Evolutionary conservation across 1,140 invertebrate species (phyloP).

Genomic region (Calliopsis andreniformis): DNA sequence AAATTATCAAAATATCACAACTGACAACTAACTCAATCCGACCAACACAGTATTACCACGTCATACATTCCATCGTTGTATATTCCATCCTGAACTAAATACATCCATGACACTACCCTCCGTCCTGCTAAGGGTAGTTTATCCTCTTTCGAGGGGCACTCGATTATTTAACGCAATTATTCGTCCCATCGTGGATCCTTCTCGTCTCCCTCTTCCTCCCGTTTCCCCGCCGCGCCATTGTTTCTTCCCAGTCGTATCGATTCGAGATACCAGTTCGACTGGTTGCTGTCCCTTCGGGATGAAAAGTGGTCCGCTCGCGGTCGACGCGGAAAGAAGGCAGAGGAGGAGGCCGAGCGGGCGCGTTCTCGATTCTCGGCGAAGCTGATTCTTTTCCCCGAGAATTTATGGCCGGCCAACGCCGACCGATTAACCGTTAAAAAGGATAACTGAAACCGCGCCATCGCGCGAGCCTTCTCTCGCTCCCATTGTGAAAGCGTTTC

Average conservation of each 20-base stretch:
- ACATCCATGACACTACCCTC: no score
- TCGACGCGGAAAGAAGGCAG: neutral
- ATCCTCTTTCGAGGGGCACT: constrained; percentile 46
- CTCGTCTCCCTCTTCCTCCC: constrained; percentile 27
- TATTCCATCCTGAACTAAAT: no score
- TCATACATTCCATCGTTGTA: no score
- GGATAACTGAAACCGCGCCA: constrained; percentile 9
- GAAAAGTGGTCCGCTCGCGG: constrained; percentile 40
- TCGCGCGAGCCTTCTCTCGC: neutral
- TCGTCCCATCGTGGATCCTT: constrained; percentile 45
- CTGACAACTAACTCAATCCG: no score
- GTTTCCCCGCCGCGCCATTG: constrained; percentile 41
- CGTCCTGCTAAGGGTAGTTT: constrained; percentile 56
- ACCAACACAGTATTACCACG: no score
- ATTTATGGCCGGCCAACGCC: constrained; percentile 27
- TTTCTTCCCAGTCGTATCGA: constrained; percentile 63
- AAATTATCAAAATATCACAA: no score
- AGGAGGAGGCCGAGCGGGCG: neutral
- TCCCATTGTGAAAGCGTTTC: constrained; percentile 42
- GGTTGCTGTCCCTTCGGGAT: constrained; percentile 42
- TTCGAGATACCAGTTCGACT: constrained; percentile 61
- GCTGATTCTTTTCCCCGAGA: constrained; percentile 37
- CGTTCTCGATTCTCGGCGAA: neutral
- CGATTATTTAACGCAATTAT: constrained; percentile 71
- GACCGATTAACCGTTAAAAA: constrained; percentile 48